Evolutionary conservation across 2,888 invertebrate species (phyloP).

Genomic region (Lochmaea crataegi): DNA sequence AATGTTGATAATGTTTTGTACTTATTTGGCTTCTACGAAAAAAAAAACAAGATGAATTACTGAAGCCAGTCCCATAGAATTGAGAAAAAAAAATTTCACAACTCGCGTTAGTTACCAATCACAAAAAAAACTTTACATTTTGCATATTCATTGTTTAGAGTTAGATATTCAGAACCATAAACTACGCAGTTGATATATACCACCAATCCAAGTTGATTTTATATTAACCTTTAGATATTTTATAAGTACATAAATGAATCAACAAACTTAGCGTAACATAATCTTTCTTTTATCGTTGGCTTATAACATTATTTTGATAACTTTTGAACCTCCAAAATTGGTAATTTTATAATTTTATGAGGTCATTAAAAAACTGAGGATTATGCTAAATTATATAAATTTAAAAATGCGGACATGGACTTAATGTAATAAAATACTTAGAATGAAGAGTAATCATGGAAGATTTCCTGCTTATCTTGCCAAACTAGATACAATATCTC

Average conservation of each 20-base stretch:
- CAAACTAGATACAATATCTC: no score
- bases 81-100: neutral
- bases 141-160: conserved; percentile 5
- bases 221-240: conserved; percentile 23
- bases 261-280: conserved; percentile 20
- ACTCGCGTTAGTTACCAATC: neutral
- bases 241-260: conserved; percentile 28
- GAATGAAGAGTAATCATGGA: neutral
- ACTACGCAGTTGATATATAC: neutral
- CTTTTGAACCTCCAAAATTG: conserved; percentile 18
- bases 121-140: neutral
- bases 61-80: no score
- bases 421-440: neutral
- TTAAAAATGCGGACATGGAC: neutral
- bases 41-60: neutral
- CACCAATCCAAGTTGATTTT: conserved; percentile 12
- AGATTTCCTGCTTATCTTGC: neutral
- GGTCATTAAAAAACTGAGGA: neutral
- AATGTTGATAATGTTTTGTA: no score
- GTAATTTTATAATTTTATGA: conserved; percentile 1
- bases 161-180: neutral
- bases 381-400: neutral
- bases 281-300: conserved; percentile 1
- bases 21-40: no score
- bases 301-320: conserved; percentile 19